A percentile compares a stretch with the other conserved stretches of the same genome.
Evolutionary conservation across 2,797 vertebrate genomes (phyloP).

Genomic region (Oreortyx pictus): DNA sequence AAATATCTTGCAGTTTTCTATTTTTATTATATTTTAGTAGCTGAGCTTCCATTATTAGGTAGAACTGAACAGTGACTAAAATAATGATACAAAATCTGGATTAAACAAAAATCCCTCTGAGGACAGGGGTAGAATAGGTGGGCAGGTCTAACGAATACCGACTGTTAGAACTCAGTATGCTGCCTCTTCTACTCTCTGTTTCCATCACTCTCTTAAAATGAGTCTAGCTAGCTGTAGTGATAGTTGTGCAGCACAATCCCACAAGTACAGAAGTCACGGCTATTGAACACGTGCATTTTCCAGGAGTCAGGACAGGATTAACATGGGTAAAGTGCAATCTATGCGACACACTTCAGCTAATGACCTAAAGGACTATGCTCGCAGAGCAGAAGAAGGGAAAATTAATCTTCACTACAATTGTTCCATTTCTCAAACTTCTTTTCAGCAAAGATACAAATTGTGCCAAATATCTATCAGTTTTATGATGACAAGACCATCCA

Average conservation of each 20-base stretch:
- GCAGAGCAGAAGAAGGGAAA: conserved; percentile 49
- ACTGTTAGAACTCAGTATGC: not conserved
- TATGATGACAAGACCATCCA: conserved; percentile 75
- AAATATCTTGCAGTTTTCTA: not conserved
- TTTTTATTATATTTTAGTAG: not conserved
- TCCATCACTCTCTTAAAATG: not conserved
- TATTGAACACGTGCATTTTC: conserved; percentile 45
- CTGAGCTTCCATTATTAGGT: not conserved
- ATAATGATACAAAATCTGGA: not conserved
- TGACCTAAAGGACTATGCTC: conserved; percentile 43
- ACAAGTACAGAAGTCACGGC: not conserved
- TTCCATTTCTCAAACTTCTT: conserved; percentile 76
- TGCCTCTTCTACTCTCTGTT: not conserved
- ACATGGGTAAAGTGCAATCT: conserved; percentile 35
- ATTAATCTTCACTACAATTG: conserved; percentile 69
- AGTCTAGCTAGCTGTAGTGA: not conserved
- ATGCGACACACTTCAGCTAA: conserved; percentile 55
- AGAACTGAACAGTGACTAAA: not conserved
- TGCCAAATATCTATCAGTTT: conserved; percentile 77
- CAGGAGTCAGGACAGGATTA: conserved; percentile 39
- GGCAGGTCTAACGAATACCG: not conserved
- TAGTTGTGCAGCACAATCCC: not conserved
- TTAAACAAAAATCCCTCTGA: not conserved
- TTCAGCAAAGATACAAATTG: conserved; percentile 75
- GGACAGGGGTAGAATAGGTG: not conserved